Evolutionary conservation across 1,140 invertebrate species (phyloP).

Genomic region (Leptopilina boulardi): DNA sequence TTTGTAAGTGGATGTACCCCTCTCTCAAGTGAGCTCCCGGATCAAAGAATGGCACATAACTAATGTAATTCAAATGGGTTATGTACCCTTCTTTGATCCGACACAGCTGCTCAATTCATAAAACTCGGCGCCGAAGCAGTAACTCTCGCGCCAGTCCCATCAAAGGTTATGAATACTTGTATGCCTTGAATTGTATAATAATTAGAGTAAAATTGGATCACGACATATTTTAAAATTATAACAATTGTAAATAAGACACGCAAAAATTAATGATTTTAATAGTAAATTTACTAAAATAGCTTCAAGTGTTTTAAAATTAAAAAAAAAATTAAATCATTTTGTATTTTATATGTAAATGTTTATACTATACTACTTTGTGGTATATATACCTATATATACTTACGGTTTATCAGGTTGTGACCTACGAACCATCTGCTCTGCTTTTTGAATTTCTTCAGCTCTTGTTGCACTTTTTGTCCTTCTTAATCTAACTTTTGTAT

Average conservation of each 20-base stretch:
- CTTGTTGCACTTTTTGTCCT: constrained; percentile 90
- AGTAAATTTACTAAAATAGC: neutral
- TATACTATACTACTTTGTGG: no score
- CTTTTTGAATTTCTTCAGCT: constrained; percentile 89
- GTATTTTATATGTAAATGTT: neutral
- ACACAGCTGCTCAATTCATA: no score
- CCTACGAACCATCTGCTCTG: constrained; percentile 85
- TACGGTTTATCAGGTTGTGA: constrained; percentile 93
- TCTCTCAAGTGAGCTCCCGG: no score
- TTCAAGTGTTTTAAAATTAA: neutral
- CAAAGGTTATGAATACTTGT: constrained; percentile 1
- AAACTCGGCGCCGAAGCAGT: neutral
- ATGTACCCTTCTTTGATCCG: no score
- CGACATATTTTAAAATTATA: neutral
- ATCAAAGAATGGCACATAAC: no score
- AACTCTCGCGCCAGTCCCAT: neutral
- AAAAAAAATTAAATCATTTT: neutral
- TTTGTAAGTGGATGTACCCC: neutral
- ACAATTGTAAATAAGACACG: neutral
- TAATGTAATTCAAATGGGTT: no score
- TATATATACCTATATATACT: constrained; percentile 69
- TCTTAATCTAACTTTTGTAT: constrained; percentile 78
- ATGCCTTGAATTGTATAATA: neutral
- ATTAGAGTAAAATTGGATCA: neutral
- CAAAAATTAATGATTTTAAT: neutral